Base-by-base conservation (phyloP, 2,797 vertebrate species). In the Sylvilagus floridanus region DNA sequence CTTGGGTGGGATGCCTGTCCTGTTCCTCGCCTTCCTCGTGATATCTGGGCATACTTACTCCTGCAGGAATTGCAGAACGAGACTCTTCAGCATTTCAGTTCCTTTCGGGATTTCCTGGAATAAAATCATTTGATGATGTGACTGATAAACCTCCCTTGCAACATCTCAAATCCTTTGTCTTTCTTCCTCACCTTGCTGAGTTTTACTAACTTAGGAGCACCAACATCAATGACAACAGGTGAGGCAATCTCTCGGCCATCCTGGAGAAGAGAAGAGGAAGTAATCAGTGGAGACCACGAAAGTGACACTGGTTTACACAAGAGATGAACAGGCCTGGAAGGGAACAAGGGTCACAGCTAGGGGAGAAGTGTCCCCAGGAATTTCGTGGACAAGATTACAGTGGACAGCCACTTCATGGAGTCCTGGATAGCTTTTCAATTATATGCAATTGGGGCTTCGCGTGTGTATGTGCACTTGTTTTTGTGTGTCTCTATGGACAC, bases 61-160 rank as follows among this genome's bases (percentile, higher is more conserved):
- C 7, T 90, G 13, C 57, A 97, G 42, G 94, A 97, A 97, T 2
- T 63, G 50, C 47, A 90, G 28, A 57, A 96, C 1, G 42, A 88
- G 5, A 42, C 7, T 60, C 84, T 78, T 94, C 37, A 90, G 7
- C 0, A 1, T 1, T 4, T 95, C 84, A 35, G 10, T 19, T 24
- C 4, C 69, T 21, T 99, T 98, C 96, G 93, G 98, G 92, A 98
- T 99, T 88, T 98, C 99, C 99, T 99, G 96, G 7, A 82, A 95
- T 60, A 63, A 77, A 90, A 19, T 30, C 50, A 79, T 54, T 52
- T 90, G 73, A 54, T 14, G 24, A 57, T 21, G 28, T 12, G 9
- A 35, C 3, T 17, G 68, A 76, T 13, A 93, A 62, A 1, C 35
- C 4, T 71, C 62, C 24, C 57, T 47, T n/a, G 28, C 19, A 84